These are phyloP conservation scores for Antheraea assamensis DNA, from an alignment of 2,888 invertebrate genomes.

Conservation along the genomic window DNA sequence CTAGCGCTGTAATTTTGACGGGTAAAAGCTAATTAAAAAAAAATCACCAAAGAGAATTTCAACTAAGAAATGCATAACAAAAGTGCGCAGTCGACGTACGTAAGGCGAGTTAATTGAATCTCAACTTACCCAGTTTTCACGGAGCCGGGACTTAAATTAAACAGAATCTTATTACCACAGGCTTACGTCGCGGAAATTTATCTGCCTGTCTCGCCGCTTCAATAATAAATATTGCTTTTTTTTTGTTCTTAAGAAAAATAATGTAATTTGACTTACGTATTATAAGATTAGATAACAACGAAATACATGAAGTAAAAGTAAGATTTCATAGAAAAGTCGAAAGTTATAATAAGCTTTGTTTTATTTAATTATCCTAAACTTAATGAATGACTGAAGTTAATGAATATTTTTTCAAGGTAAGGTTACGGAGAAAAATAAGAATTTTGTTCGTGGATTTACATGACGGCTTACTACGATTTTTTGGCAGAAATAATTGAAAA, in stretches of 20 bases:
- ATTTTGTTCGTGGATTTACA: neutral
- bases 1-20: neutral
- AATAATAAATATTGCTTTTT: slow-evolving; percentile 10
- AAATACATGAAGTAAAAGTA: neutral
- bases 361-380: neutral
- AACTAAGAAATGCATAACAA: slow-evolving; percentile 28
- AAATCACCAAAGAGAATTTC: slow-evolving; percentile 2
- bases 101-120: slow-evolving; percentile 35
- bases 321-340: neutral
- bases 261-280: neutral
- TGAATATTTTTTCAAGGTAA: neutral
- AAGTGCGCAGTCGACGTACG: slow-evolving; percentile 35
- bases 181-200: neutral
- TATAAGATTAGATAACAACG: neutral
- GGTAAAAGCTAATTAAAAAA: slow-evolving; percentile 9
- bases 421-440: neutral
- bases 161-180: slow-evolving; percentile 22
- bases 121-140: slow-evolving; percentile 5
- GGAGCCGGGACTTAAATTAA: slow-evolving; percentile 41
- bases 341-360: neutral
- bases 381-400: neutral
- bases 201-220: neutral
- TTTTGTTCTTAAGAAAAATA: neutral
- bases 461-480: neutral
- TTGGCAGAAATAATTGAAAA: neutral